These are phyloP conservation scores for Bovichtus variegatus DNA, from an alignment of 2,797 vertebrate genomes.

Conservation along the genomic window DNA sequence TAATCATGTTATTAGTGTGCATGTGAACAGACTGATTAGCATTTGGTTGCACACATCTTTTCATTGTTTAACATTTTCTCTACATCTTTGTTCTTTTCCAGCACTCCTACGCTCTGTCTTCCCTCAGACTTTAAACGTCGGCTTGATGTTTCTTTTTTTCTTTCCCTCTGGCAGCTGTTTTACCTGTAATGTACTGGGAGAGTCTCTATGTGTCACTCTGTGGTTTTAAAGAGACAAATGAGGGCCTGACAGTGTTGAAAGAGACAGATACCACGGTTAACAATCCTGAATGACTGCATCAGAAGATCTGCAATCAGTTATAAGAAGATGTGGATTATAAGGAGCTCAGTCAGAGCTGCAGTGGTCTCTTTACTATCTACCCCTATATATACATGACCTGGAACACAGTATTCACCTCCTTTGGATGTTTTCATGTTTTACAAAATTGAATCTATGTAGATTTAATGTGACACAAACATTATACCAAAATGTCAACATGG, in stretches of 20 bases:
- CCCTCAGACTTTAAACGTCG: constrained; percentile 64
- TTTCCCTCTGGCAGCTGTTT: constrained; percentile 50
- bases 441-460: no score
- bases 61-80: background rate
- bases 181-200: constrained; percentile 65
- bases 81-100: constrained; percentile 1
- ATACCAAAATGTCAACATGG: no score
- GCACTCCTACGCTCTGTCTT: constrained; percentile 30
- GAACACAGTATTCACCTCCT: background rate
- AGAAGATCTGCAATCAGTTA: constrained; percentile 2
- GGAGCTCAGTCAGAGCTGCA: background rate
- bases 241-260: constrained; percentile 38
- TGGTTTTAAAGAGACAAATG: constrained; percentile 61
- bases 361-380: background rate
- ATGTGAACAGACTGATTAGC: constrained; percentile 5
- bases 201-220: constrained; percentile 37
- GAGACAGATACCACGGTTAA: constrained; percentile 34
- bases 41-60: constrained; percentile 27
- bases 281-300: background rate
- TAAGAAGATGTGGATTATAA: background rate
- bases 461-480: no score
- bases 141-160: constrained; percentile 43
- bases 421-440: background rate
- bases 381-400: background rate
- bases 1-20: background rate